These are phyloP conservation scores for Amblyopsis hoosieri DNA, from an alignment of 2,797 vertebrate species.

Conservation along the genomic window DNA sequence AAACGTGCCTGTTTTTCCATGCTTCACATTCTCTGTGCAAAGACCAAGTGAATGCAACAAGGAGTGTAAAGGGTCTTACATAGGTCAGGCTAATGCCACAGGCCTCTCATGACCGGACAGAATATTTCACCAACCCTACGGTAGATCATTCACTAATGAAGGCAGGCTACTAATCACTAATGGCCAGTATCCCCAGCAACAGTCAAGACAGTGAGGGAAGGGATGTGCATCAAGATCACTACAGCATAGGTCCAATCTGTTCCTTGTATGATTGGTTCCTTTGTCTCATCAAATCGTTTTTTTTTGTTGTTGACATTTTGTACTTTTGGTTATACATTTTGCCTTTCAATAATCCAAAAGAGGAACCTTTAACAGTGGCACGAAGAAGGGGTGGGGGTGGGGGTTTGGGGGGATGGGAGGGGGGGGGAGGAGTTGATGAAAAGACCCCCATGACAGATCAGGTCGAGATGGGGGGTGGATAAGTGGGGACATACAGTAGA, in stretches of 20 bases:
- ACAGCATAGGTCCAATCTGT: slow-evolving; percentile 69
- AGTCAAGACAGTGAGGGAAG: slow-evolving; percentile 82
- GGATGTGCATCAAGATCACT: slow-evolving; percentile 73
- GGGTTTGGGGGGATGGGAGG: slow-evolving; percentile 58
- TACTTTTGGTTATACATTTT: slow-evolving; percentile 44
- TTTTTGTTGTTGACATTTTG: slow-evolving; percentile 57
- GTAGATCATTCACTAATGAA: slow-evolving; percentile 76
- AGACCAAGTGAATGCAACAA: slow-evolving; percentile 42
- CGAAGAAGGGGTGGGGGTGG: slow-evolving; percentile 73
- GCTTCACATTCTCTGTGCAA: slow-evolving; percentile 32
- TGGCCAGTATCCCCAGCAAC: slow-evolving; percentile 73
- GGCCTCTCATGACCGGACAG: slow-evolving; percentile 83
- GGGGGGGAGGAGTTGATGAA: slow-evolving; percentile 78
- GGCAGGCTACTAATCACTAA: slow-evolving; percentile 69
- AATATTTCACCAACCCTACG: slow-evolving; percentile 81
- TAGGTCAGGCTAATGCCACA: slow-evolving; percentile 83
- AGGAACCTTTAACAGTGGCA: slow-evolving; percentile 88
- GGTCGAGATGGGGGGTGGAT: slow-evolving; percentile 76
- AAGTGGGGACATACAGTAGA: slow-evolving; percentile 70
- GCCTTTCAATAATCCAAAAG: slow-evolving; percentile 77
- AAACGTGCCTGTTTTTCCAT: neutral
- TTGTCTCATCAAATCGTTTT: slow-evolving; percentile 55
- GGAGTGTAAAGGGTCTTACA: slow-evolving; percentile 85
- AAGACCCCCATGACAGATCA: slow-evolving; percentile 81
- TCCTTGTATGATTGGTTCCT: slow-evolving; percentile 62